These are phyloP conservation scores for Antigone vipio DNA, from an alignment of 2,113 vertebrate genomes.

Conservation along the genomic window DNA sequence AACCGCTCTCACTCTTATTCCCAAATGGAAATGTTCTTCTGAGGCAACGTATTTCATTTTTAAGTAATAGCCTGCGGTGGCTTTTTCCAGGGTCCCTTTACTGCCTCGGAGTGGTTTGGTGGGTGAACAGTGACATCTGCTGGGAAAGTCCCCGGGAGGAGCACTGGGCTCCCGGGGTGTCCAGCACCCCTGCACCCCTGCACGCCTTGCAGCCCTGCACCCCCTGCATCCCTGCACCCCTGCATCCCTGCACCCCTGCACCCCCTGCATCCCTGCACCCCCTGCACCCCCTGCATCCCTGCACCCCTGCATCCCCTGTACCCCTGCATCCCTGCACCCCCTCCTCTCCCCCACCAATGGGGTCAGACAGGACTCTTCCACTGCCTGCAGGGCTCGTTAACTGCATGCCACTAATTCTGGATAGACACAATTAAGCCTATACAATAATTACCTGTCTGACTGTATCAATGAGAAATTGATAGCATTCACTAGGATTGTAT, in stretches of 20 bases:
- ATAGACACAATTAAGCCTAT: background rate
- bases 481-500: background rate
- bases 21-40: background rate
- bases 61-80: background rate
- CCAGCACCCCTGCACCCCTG: background rate
- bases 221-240: too few species aligned
- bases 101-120: background rate
- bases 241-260: too few species aligned
- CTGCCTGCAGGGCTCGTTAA: background rate
- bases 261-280: too few species aligned
- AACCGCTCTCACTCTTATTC: background rate
- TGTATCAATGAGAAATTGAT: background rate
- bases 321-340: too few species aligned
- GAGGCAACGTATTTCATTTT: background rate
- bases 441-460: background rate
- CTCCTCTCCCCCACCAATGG: background rate
- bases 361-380: background rate
- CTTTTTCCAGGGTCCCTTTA: background rate
- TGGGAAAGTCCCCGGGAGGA: background rate
- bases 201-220: too few species aligned
- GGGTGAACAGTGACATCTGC: conserved; percentile 72
- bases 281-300: too few species aligned
- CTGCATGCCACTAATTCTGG: background rate
- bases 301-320: too few species aligned
- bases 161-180: background rate